Evolutionary conservation across 2,888 invertebrate genomes (phyloP), one percentile per base, ranked within the genome.

Genomic region (Lutraria lutraria): DNA sequence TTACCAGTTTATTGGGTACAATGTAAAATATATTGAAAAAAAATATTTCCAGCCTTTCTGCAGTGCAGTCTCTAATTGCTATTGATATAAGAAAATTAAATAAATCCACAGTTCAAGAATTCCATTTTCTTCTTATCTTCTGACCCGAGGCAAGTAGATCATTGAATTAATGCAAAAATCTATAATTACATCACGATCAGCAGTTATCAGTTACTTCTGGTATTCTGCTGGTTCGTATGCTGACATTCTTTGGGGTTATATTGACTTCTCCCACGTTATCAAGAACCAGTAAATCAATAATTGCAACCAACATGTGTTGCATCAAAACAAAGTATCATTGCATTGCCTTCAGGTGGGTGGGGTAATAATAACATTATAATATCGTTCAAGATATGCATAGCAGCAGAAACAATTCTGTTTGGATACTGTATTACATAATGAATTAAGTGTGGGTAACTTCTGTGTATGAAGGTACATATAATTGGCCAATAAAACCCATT

Each of bases 221-320:
- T n/a, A 25, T 25, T n/a, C 63, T 68, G 63, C n/a, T 25, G 4
- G 34, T 34, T 76, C 34, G 76, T 76, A 34, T 31, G 76, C 31
- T 31, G 76, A 2, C 29, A 16, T 34, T 76, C 76, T 34, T 34
- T 13, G 0, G n/a, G 15, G 34, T 76, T 76, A 34, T 76, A 76
- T 76, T 76, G 76, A 76, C 76, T 76, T 76, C 34, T 34, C 25
- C 76, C 19, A 31, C 19, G 16, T 76, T 76, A 76, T 34, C 76
- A 31, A 31, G 31, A 34, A 25, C 31, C 21, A n/a, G n/a, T 31
- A 12, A 76, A 76, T 76, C 76, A 76, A 76, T 76, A 76, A 76
- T 16, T 76, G 31, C 76, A 76, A 31, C 76, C 25, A 76, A 15
- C 76, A 76, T 76, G 76, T 76, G 76, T 76, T 76, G 34, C 76